Evolutionary conservation across 2,888 invertebrate species (phyloP), one percentile per base, ranked within the genome.

Genomic region (Trichogramma dendrolimi): DNA sequence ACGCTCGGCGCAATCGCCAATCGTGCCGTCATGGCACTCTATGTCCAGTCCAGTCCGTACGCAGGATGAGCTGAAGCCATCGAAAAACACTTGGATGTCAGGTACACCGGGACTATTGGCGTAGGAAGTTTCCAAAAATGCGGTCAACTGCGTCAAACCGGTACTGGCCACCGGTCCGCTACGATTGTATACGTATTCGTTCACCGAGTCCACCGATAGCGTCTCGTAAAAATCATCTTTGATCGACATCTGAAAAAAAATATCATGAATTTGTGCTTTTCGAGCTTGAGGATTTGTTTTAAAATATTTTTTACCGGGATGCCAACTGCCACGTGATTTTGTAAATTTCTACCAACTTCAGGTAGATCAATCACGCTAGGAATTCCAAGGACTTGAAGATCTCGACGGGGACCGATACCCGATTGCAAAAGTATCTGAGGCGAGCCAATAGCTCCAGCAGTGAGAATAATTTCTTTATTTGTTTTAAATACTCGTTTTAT

Each of bases 341-440:
- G 76, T 1, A 80, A 68, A 64, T 75, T 77, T 41, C 64, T 66
- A 0, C 80, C 80, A 4, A 80, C 80, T 27, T 27, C 27, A 0
- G 78, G 76, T 0, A 79, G 67, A 54, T 80, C 71, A 50, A 72
- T 70, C 4, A 74, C 48, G 0, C 74, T 65, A 6, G 71, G 65
- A 5, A 79, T 72, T 1, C 73, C 74, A 0, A 77, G 67, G 10
- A 75, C 72, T 40, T 73, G 63, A 0, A 84, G 70, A 55, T 83
- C 80, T 41, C 74, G 68, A 67, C 73, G 76, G 0, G 82, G 82
- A 0, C 84, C 84, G 49, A 85, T 80, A 1, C 84, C 84, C 6
- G 84, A 84, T 60, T 82, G 74, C 76, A 84, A 74, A 1, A 85
- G 73, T 65, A 85, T 75, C 53, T 84, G 81, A 1, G 84, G 82